Percentiles rank a stretch among this genome's conserved stretches.
Evolutionary conservation across 2,888 invertebrate species (phyloP).

Genomic region (Thecophora atra): DNA sequence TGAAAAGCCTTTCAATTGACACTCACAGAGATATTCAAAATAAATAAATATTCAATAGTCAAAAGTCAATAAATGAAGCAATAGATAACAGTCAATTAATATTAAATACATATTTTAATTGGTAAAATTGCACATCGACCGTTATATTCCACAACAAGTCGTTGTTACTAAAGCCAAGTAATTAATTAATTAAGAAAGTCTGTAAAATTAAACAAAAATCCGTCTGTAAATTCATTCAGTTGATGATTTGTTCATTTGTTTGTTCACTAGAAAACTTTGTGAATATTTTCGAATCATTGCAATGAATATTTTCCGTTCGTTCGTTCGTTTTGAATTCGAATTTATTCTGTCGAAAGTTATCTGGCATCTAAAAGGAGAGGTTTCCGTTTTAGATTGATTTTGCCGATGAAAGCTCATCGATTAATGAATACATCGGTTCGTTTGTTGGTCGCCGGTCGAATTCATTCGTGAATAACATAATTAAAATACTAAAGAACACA

Average conservation of each 20-base stretch:
- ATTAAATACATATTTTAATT: background rate
- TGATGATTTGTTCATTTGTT: background rate
- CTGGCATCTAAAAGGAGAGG: no score
- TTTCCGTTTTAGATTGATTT: background rate
- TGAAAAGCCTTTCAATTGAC: no score
- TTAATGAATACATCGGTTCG: background rate
- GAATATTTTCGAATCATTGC: background rate
- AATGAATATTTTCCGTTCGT: background rate
- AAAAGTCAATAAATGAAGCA: no score
- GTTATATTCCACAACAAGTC: background rate
- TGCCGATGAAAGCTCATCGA: background rate
- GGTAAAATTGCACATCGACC: conserved; percentile 7
- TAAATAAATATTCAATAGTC: no score
- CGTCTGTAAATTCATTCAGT: background rate
- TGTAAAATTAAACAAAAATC: no score
- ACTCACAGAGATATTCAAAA: no score
- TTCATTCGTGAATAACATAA: background rate
- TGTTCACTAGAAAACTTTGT: background rate
- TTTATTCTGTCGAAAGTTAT: background rate
- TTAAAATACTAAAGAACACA: background rate
- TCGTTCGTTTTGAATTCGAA: background rate
- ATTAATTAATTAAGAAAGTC: no score
- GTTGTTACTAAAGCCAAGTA: background rate
- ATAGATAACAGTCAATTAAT: no score
- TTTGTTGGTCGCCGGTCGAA: background rate